A percentile compares a stretch with the other conserved stretches of the same genome.
These are phyloP conservation scores for Arizona elegans DNA, from an alignment of 2,113 vertebrate genomes.

Conservation along the genomic window DNA sequence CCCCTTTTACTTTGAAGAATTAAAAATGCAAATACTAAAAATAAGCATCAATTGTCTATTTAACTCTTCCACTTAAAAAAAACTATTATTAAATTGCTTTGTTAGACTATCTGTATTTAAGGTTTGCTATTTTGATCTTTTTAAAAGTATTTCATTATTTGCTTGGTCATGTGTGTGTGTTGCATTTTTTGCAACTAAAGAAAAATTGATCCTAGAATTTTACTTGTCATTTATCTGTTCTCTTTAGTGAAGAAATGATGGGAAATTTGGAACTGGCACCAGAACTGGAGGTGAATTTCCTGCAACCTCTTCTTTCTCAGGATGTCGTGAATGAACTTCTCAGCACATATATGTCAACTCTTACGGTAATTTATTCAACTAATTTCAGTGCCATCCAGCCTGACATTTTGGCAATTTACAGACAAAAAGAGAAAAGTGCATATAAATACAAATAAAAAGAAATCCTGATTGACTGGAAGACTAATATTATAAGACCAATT, in stretches of 20 bases:
- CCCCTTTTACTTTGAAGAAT: not conserved
- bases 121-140: not conserved
- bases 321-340: conserved; percentile 85
- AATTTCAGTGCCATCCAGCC: not conserved
- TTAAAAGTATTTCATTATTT: not conserved
- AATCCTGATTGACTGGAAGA: not conserved
- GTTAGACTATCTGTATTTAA: not conserved
- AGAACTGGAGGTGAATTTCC: conserved; percentile 81
- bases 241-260: conserved; percentile 90
- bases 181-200: not conserved
- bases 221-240: not conserved
- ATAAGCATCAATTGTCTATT: not conserved
- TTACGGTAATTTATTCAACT: conserved; percentile 68
- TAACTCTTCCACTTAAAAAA: not conserved
- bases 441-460: not conserved
- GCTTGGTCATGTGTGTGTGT: not conserved
- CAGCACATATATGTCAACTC: conserved; percentile 87
- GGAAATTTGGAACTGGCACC: conserved; percentile 83
- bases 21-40: not conserved
- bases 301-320: conserved; percentile 81
- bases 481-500: not conserved
- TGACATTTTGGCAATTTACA: not conserved
- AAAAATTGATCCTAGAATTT: not conserved
- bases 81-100: not conserved
- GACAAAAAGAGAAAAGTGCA: not conserved